phyloP scores from a whole-genome alignment of 2,888 invertebrate species.

The Agonopterix alstromeriana region DNA sequence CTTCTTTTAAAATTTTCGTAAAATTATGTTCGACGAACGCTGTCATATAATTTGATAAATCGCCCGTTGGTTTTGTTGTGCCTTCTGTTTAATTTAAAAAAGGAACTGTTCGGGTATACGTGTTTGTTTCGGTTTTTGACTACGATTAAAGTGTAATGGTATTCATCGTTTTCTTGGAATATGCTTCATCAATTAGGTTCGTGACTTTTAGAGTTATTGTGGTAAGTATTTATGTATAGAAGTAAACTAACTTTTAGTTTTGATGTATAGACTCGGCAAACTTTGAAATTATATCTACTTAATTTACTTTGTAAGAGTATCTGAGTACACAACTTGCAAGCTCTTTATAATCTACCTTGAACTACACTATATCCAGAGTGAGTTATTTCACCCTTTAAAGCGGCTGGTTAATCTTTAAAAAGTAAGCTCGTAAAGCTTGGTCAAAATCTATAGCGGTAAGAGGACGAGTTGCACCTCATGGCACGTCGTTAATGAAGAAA shows the following conservation, averaged over 20 bases:
- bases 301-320: no score
- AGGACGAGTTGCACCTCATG: conserved; percentile 38
- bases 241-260: not conserved
- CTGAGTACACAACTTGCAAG: no score
- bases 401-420: not conserved
- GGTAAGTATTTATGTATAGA: no score
- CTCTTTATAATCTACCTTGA: not conserved
- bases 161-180: conserved; percentile 7
- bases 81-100: conserved; percentile 43
- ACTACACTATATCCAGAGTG: no score
- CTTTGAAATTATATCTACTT: no score
- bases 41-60: conserved; percentile 72
- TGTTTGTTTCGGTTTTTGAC: conserved; percentile 17
- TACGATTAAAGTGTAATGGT: not conserved
- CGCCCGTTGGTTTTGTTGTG: conserved; percentile 28
- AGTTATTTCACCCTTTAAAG: not conserved
- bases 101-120: conserved; percentile 3
- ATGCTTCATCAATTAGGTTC: not conserved
- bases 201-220: not conserved
- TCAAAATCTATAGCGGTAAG: conserved; percentile 38
- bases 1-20: conserved; percentile 61
- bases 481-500: conserved; percentile 70
- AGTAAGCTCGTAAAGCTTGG: conserved; percentile 7
- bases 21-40: conserved; percentile 64
- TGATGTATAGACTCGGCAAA: no score